Conservation (phyloP, 2,797 vertebrate species). For the Pitangus sulphuratus region DNA sequence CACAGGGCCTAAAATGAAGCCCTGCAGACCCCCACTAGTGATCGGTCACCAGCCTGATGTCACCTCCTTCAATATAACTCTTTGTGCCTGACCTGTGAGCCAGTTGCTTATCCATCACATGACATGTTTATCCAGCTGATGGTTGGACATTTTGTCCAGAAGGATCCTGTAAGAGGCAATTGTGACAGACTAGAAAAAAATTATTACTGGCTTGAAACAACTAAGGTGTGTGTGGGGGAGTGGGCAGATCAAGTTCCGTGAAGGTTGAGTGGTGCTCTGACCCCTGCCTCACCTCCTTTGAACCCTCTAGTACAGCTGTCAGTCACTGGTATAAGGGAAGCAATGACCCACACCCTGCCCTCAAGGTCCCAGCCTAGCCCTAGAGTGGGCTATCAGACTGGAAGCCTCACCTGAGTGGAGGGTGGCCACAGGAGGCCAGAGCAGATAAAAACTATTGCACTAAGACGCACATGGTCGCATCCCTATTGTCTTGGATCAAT, state of each 20-base stretch:
- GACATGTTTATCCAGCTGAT: background rate
- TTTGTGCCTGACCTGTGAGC: rapidly evolving
- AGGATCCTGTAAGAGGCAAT: background rate
- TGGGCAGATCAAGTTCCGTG: background rate
- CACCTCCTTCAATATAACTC: background rate
- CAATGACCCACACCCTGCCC: background rate
- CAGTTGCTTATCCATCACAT: background rate
- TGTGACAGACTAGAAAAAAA: background rate
- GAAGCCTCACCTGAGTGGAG: background rate
- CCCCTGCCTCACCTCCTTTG: background rate
- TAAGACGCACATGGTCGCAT: background rate
- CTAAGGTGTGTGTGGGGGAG: background rate
- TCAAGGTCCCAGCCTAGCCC: background rate
- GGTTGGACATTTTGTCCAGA: background rate
- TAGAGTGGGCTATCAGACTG: background rate
- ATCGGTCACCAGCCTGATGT: background rate
- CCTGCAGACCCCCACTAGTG: background rate
- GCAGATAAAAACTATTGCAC: background rate
- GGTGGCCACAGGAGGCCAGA: background rate
- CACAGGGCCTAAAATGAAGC: background rate
- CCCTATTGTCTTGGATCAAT: background rate
- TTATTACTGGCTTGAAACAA: background rate
- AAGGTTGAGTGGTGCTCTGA: background rate
- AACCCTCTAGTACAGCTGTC: background rate
- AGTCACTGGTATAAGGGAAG: background rate